Evolutionary conservation across 2,888 invertebrate genomes (phyloP), one percentile per base, ranked within the genome.

Genomic region (Gibbula magus): DNA sequence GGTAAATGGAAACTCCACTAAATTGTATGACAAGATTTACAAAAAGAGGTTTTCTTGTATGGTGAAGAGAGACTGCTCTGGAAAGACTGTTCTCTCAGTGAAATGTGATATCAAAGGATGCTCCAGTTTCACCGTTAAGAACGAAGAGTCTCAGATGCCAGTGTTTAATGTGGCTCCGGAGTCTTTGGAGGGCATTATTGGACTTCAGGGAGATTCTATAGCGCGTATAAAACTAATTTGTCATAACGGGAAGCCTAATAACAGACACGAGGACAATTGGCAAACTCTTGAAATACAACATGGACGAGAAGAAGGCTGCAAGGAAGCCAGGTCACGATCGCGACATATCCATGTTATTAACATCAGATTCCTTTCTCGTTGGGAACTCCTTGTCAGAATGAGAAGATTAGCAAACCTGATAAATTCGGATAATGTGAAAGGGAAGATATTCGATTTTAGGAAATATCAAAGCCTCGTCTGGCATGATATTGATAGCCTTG

Each of bases 381-480:
- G 70, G 70, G 70, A 70, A 35, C 5, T 70, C 2, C 35, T 70
- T 0, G 39, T 39, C 35, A 39, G 70, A 10, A 70, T 70, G 70
- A 70, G 10, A 20, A 32, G 39, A 35, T 8, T 70, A 4, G 35
- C 32, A 8, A 18, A 70, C 3, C 22, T 70, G 32, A 35, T 70
- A 20, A 39, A 29, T 5, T 35, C 70, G 1, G 10, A 70, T n/a
- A 20, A 16, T 16, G n/a, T 10, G 2, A 29, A 70, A 3, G 39
- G 39, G 10, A 39, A 18, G 20, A 20, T 70, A 10, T 35, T 39
- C 16, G 70, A 70, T 39, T 70, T 70, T 20, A 35, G 32, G 2
- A 70, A 70, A 35, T 70, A 70, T 35, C 70, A 70, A 35, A 70
- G 70, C n/a, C 32, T 39, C 20, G 39, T n/a, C 4, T 70, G 70